A percentile compares a stretch with the other conserved stretches of the same genome.
These are phyloP conservation scores for Laticauda laticaudata DNA, from an alignment of 2,113 vertebrate species.

Conservation along the genomic window DNA sequence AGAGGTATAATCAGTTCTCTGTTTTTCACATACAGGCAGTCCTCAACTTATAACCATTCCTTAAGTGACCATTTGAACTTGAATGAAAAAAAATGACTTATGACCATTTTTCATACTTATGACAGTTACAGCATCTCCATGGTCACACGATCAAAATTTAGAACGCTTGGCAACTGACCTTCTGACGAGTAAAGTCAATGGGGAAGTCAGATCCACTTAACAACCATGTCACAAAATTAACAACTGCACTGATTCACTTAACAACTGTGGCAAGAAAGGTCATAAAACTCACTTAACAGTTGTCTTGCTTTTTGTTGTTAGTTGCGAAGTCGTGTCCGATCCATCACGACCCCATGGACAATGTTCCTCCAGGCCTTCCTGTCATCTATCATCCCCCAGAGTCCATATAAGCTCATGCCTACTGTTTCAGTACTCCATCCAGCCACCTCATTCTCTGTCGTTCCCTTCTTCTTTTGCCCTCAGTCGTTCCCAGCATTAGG, in stretches of 20 bases:
- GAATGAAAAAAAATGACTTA: not conserved
- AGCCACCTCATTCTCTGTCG: too few relatives aligned
- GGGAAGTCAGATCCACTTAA: not conserved
- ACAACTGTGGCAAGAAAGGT: not conserved
- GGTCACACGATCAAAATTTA: not conserved
- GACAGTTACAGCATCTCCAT: not conserved
- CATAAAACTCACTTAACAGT: not conserved
- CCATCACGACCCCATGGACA: too few relatives aligned
- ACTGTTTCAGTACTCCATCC: too few relatives aligned
- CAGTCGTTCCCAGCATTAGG: too few relatives aligned
- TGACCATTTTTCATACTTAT: not conserved
- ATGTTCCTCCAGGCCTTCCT: too few relatives aligned
- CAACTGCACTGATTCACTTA: not conserved
- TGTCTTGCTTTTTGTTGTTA: not conserved
- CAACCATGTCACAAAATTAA: not conserved
- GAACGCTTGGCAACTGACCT: not conserved
- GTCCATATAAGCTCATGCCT: too few relatives aligned
- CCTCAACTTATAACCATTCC: not conserved
- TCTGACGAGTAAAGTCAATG: not conserved
- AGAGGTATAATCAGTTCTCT: not conserved
- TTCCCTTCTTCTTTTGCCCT: too few relatives aligned
- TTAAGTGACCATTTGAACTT: not conserved
- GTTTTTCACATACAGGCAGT: not conserved
- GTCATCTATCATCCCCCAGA: too few relatives aligned
- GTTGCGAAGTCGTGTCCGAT: too few relatives aligned